Evolutionary conservation across 2,797 vertebrate genomes (phyloP).

Genomic region (Ficedula albicollis): DNA sequence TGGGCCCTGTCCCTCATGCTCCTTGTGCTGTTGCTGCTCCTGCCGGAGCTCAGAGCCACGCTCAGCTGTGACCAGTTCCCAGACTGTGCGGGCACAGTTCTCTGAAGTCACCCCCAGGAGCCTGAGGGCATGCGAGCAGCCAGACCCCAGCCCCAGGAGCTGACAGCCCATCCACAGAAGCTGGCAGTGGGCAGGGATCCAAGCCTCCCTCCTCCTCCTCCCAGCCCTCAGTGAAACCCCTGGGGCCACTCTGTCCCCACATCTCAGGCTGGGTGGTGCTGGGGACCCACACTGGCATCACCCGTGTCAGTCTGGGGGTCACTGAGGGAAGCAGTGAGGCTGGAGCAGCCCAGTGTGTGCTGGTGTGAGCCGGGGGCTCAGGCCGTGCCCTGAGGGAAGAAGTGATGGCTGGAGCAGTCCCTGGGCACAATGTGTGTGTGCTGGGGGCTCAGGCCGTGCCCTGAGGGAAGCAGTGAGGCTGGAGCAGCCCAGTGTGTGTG

Average conservation of each 20-base stretch:
- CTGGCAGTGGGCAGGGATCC: rapidly evolving
- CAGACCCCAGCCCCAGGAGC: neutral
- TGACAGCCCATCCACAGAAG: neutral
- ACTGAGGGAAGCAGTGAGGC: rapidly evolving
- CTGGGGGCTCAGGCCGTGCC: no score
- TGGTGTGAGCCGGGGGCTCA: no score
- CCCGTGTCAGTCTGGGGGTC: rapidly evolving
- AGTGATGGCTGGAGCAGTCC: no score
- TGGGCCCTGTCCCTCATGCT: rapidly evolving
- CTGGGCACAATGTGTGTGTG: no score
- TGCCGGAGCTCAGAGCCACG: rapidly evolving
- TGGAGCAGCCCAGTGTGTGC: rapidly evolving
- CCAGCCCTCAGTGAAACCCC: neutral
- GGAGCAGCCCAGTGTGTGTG: no score
- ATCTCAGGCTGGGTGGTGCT: rapidly evolving
- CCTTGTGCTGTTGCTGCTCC: neutral
- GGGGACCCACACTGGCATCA: rapidly evolving
- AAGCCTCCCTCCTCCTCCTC: rapidly evolving
- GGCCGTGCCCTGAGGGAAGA: rapidly evolving
- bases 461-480: no score
- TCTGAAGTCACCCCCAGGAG: neutral
- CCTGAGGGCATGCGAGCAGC: neutral
- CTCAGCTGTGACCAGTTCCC: neutral
- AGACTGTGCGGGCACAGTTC: rapidly evolving
- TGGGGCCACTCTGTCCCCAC: rapidly evolving